Percentiles rank a stretch among this genome's conserved stretches.
Conservation (phyloP, 2,113 vertebrate genomes). For the Tinamus guttatus region DNA sequence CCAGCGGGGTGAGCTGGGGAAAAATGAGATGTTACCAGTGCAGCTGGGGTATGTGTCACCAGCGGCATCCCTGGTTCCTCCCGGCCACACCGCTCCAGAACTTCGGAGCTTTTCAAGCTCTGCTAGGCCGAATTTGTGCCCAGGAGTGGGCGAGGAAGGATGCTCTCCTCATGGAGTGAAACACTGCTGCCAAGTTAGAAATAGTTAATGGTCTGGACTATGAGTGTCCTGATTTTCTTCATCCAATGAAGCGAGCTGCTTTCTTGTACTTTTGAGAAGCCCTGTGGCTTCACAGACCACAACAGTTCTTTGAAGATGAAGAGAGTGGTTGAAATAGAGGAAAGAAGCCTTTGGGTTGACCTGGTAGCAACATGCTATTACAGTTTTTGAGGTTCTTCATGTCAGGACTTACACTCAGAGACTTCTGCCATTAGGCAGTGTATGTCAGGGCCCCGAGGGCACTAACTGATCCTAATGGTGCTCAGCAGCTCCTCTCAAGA, state of each 20-base stretch:
- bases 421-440: no score
- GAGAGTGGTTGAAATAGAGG: background rate
- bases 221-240: background rate
- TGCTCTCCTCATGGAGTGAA: slow-evolving; percentile 5
- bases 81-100: background rate
- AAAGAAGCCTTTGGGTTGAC: background rate
- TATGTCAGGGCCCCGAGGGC: background rate
- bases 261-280: slow-evolving; percentile 5
- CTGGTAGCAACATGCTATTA: rapidly evolving
- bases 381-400: background rate
- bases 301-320: background rate
- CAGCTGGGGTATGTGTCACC: slow-evolving; percentile 27
- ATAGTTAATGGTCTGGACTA: slow-evolving; percentile 28
- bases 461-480: background rate
- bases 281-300: background rate
- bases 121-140: slow-evolving; percentile 8
- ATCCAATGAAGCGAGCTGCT: background rate
- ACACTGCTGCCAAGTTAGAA: slow-evolving; percentile 40
- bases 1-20: slow-evolving; percentile 15
- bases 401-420: background rate
- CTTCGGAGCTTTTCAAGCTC: background rate
- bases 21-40: slow-evolving; percentile 44
- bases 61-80: slow-evolving; percentile 21
- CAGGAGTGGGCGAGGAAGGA: background rate
- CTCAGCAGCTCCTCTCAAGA: background rate